phyloP scores from a whole-genome alignment of 1,140 invertebrate genomes.

The Manduca sexta region DNA sequence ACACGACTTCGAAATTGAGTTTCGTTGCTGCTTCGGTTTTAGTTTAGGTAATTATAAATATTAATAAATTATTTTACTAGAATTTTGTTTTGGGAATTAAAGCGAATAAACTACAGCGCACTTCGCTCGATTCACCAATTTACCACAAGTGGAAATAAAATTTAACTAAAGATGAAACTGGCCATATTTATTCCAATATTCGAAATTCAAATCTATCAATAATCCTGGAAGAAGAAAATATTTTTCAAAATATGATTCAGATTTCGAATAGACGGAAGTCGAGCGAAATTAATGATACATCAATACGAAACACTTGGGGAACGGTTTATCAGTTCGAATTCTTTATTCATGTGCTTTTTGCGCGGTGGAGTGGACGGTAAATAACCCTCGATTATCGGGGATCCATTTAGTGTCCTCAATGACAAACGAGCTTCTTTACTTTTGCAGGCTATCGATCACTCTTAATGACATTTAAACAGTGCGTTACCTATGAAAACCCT shows the following conservation, averaged over 20 bases:
- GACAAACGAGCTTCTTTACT: constrained; percentile 50
- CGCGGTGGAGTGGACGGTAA: constrained; percentile 39
- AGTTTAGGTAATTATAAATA: too few species aligned
- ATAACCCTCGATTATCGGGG: constrained; percentile 46
- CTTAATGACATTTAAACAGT: constrained; percentile 51
- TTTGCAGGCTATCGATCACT: constrained; percentile 47
- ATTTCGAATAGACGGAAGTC: constrained; percentile 8
- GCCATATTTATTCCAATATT: too few species aligned
- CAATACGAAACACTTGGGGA: constrained; percentile 38
- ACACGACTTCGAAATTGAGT: too few species aligned
- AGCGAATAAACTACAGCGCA: too few species aligned
- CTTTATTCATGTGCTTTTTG: constrained; percentile 46
- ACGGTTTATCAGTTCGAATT: constrained; percentile 45
- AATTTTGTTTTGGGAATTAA: too few species aligned
- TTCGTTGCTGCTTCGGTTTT: too few species aligned
- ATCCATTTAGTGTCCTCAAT: constrained; percentile 52
- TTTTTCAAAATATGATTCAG: background rate
- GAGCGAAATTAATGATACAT: constrained; percentile 60
- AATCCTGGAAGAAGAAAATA: too few species aligned
- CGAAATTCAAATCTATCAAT: too few species aligned
- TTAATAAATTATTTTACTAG: too few species aligned
- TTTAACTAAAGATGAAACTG: too few species aligned
- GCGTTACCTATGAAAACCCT: constrained; percentile 37
- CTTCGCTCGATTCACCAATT: too few species aligned
- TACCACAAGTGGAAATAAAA: too few species aligned